Conservation (phyloP, 92 coral and sea anemone species). For the Umimayanthus chanpuru region DNA sequence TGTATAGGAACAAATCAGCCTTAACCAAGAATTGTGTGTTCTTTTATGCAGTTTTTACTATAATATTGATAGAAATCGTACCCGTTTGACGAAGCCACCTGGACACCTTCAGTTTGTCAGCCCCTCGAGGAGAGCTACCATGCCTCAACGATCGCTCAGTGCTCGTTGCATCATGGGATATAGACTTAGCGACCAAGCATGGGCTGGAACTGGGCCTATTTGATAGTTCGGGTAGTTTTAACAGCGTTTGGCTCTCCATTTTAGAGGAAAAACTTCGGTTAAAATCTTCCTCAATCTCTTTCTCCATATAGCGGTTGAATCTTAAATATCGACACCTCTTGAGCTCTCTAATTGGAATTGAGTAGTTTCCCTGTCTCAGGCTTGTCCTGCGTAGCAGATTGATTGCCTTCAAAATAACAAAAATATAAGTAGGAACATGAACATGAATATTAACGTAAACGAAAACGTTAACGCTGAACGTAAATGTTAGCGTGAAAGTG, state of each 20-base stretch:
- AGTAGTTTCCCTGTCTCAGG: not conserved
- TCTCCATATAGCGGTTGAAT: not conserved
- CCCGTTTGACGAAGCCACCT: too few relatives aligned
- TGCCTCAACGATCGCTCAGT: not conserved
- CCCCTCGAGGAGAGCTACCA: too few relatives aligned
- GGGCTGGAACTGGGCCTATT: not conserved
- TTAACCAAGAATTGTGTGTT: too few relatives aligned
- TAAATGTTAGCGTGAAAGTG: too few relatives aligned
- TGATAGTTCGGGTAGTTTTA: not conserved
- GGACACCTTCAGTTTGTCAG: too few relatives aligned
- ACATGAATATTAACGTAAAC: too few relatives aligned
- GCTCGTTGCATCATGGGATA: not conserved
- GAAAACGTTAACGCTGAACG: not conserved
- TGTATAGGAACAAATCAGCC: too few relatives aligned
- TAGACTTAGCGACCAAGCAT: not conserved
- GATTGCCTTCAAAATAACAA: conserved; percentile 15
- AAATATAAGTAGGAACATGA: too few relatives aligned
- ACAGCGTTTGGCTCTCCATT: not conserved
- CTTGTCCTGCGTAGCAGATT: not conserved
- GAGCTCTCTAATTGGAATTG: not conserved
- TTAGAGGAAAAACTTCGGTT: not conserved
- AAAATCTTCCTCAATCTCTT: not conserved
- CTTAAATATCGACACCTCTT: conserved; percentile 7
- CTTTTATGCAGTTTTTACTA: too few relatives aligned
- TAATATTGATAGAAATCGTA: too few relatives aligned